Conservation (phyloP, 2,888 invertebrate genomes). For the Perdita meconis region DNA sequence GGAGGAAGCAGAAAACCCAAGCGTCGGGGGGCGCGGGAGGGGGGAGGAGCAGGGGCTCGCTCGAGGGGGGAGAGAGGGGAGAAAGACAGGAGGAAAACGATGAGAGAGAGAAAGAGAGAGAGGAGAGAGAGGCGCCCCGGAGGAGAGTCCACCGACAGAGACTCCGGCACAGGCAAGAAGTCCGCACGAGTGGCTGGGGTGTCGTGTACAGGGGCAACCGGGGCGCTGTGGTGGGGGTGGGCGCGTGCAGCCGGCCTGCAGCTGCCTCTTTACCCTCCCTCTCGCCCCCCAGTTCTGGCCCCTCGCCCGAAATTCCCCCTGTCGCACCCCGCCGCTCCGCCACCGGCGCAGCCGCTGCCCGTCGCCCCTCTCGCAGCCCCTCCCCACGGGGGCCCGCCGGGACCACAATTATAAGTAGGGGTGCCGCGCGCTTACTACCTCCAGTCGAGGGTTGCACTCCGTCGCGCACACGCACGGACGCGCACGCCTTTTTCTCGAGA, state of each 20-base stretch:
- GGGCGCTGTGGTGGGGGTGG: constrained; percentile 85
- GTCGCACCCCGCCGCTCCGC: constrained; percentile 80
- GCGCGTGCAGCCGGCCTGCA: constrained; percentile 85
- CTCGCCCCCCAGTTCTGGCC: constrained; percentile 82
- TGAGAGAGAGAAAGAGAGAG: constrained; percentile 22
- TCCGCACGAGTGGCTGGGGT: constrained; percentile 72
- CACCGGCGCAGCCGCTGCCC: constrained; percentile 76
- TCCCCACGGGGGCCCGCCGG: constrained; percentile 78
- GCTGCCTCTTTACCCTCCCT: constrained; percentile 77
- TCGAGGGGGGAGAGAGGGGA: constrained; percentile 6
- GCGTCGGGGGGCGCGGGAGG: constrained; percentile 6
- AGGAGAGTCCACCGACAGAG: constrained; percentile 62
- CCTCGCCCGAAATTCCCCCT: constrained; percentile 46
- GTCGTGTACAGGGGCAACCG: constrained; percentile 67
- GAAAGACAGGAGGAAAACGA: not conserved
- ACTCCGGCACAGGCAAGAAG: constrained; percentile 67
- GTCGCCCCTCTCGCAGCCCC: constrained; percentile 84
- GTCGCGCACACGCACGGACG: constrained; percentile 56
- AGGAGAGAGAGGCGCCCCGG: constrained; percentile 65
- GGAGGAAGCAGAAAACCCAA: constrained; percentile 50
- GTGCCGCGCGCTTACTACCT: constrained; percentile 80
- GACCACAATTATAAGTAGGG: constrained; percentile 84
- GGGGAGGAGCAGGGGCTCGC: constrained; percentile 11
- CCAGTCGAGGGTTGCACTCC: constrained; percentile 83
- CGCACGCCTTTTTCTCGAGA: constrained; percentile 34